A percentile compares a stretch with the other conserved stretches of the same genome.
These are phyloP conservation scores for Eucidaris tribuloides DNA, from an alignment of 35 echinoderm and acorn worm genomes.

Conservation along the genomic window DNA sequence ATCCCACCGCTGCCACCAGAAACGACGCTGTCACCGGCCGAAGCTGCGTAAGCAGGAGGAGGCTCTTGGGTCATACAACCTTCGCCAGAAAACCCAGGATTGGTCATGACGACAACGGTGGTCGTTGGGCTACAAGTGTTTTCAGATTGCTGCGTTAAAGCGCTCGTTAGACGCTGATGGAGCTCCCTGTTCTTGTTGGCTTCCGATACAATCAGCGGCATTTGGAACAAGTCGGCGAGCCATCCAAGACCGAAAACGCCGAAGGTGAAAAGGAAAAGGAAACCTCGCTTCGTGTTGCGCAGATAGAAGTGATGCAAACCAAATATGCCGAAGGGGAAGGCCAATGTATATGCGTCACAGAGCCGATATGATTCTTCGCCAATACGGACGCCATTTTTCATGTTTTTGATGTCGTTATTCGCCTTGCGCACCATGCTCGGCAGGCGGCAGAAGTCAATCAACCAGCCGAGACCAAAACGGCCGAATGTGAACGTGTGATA, in stretches of 20 bases:
- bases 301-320: slow-evolving; percentile 78
- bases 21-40: slow-evolving; percentile 1
- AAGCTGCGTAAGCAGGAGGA: background rate
- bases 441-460: slow-evolving; percentile 41
- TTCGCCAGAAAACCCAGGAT: too few relatives aligned
- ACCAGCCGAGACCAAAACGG: slow-evolving; percentile 43
- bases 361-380: background rate
- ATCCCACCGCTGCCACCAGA: background rate
- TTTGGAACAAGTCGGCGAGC: slow-evolving; percentile 54
- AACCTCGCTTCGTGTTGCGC: slow-evolving; percentile 22
- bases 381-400: slow-evolving; percentile 8
- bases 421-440: slow-evolving; percentile 48
- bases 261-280: slow-evolving; percentile 54
- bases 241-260: slow-evolving; percentile 66
- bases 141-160: background rate
- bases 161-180: background rate
- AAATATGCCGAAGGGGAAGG: slow-evolving; percentile 48
- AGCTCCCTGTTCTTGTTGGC: slow-evolving; percentile 50
- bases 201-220: slow-evolving; percentile 47
- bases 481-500: slow-evolving; percentile 54
- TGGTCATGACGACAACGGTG: background rate
- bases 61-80: background rate
- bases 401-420: slow-evolving; percentile 21
- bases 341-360: slow-evolving; percentile 54
- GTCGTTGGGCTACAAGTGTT: background rate